Base-by-base conservation (phyloP, 2,113 vertebrate genomes). In the Zapornia atra region DNA sequence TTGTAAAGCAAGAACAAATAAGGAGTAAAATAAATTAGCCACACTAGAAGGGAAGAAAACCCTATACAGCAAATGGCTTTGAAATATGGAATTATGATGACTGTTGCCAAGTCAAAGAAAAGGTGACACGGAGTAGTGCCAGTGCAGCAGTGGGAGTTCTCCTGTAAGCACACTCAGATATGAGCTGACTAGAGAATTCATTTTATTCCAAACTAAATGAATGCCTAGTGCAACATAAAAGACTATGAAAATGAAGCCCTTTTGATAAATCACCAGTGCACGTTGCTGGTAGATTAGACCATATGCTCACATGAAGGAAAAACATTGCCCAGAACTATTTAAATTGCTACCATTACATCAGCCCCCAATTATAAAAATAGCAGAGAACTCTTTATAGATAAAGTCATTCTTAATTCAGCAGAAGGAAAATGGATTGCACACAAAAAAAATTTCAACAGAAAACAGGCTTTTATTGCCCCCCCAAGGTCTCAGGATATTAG, bases 291-390 rank as follows among this genome's bases (percentile, higher is more conserved):
- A 84, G 76, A 76, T 88, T 69, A 94, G 15, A 93, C 94, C 76
- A 66, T 88, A 86, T 53, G 79, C 44, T 93, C 69, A 57, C 38
- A 79, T 0, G 2, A 56, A 75, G 51, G 64, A 57, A 95, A 91
- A 96, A 77, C 85, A 73, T 72, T 88, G 71, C n/a, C 79, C 64
- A 86, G 76, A 90, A 75, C 50, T 92, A 75, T 86, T 92, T 92
- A 88, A 96, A 84, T 88, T 86, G 48, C 80, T 92, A 92, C 60
- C 46, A 93, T 96, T 90, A 88, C 88, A 64, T 96, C 90, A 96
- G 38, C 38, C 19, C 15, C 4, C 10, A 90, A 24, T 88, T 50
- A 80, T 56, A 92, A 93, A 94, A 90, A 90, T 65, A 90, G 33
- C 38, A 73, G 48, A 92, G 53, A 88, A 94, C 31, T 54, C 87